These are phyloP conservation scores for Drosophila bunnanda DNA, from an alignment of 2,888 invertebrate species.

Conservation along the genomic window DNA sequence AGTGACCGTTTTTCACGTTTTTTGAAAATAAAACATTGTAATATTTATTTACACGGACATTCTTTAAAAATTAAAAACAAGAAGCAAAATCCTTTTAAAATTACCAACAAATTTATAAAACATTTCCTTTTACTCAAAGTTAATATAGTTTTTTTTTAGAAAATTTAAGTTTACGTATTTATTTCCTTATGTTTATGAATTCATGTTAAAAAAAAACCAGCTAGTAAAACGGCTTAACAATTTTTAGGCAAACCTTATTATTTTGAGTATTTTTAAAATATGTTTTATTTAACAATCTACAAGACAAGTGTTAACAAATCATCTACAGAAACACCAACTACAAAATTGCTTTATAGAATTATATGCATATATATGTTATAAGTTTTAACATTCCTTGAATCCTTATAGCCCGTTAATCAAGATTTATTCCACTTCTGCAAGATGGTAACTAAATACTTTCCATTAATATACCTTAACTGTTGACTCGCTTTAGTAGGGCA, in stretches of 20 bases:
- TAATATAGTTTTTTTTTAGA: background rate
- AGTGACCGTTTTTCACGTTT: background rate
- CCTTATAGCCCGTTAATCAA: background rate
- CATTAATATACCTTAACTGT: conserved; percentile 53
- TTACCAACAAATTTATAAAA: background rate
- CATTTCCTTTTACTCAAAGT: no score
- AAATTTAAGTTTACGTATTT: background rate
- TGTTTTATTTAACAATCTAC: background rate
- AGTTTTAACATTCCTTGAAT: background rate
- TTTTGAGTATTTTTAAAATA: background rate
- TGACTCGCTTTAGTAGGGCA: conserved; percentile 73
- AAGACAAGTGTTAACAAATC: background rate
- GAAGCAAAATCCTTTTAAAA: background rate
- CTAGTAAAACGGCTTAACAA: no score
- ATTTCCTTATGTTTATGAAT: background rate
- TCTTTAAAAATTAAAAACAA: background rate
- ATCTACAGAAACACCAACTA: no score
- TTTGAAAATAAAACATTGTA: background rate
- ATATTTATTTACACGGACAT: background rate
- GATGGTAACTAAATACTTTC: no score
- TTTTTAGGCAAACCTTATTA: background rate
- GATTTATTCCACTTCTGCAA: background rate
- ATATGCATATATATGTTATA: no score
- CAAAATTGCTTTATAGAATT: background rate
- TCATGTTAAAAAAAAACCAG: background rate